These are phyloP conservation scores for Esox masquinongy DNA, from an alignment of 2,797 vertebrate species.

Conservation along the genomic window DNA sequence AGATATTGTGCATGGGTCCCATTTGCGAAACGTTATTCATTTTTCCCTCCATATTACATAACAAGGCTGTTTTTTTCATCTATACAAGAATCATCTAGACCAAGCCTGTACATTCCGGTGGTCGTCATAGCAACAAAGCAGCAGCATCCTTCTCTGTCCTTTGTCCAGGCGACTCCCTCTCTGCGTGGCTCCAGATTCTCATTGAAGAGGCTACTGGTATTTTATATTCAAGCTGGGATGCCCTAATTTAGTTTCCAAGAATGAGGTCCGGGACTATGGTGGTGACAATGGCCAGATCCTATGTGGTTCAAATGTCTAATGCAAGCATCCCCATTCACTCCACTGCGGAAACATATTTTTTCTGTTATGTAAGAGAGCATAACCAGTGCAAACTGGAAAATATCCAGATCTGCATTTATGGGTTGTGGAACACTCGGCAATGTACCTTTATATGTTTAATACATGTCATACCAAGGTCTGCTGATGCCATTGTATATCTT, in stretches of 20 bases:
- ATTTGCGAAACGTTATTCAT: conserved; percentile 59
- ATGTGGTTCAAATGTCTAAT: neutral
- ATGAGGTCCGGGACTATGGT: conserved; percentile 32
- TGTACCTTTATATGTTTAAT: neutral
- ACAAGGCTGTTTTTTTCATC: conserved; percentile 41
- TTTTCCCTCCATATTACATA: conserved; percentile 65
- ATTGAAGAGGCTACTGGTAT: conserved; percentile 50
- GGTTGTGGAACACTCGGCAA: neutral
- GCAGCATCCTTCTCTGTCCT: conserved; percentile 69
- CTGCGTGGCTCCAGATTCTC: conserved; percentile 51
- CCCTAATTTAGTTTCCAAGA: conserved; percentile 38
- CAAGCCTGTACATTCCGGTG: conserved; percentile 71
- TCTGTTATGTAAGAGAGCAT: conserved; percentile 4
- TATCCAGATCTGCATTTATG: neutral
- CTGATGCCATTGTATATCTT: neutral
- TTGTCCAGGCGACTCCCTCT: conserved; percentile 64
- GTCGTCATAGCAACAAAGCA: conserved; percentile 78
- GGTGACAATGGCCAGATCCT: conserved; percentile 8
- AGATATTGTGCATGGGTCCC: conserved; percentile 32
- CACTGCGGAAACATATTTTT: neutral
- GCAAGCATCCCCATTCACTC: neutral
- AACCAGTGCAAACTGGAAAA: neutral
- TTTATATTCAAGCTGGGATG: conserved; percentile 52
- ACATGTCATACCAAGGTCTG: neutral
- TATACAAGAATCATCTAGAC: conserved; percentile 60